Base-by-base conservation (phyloP, 2,888 invertebrate genomes). In the Pycnomerus fuliginosus region DNA sequence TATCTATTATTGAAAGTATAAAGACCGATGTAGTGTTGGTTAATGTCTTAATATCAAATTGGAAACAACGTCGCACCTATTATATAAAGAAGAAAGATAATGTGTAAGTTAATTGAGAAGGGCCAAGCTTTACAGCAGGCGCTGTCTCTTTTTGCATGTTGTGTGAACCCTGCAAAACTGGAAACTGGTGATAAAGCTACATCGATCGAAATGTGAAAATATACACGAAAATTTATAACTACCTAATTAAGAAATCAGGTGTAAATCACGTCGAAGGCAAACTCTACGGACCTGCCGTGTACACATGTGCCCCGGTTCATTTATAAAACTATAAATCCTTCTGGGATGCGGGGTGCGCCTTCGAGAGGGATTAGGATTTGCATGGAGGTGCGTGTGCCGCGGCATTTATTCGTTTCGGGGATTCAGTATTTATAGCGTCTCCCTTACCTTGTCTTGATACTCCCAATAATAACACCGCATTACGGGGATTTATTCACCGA, bases 281-380 rank as follows among this genome's bases (percentile, higher is more conserved):
- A 45, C 22, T 20, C 32, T 16, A 27, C 27, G n/a, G 17, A 37
- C 38, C 34, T 25, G 31, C 37, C 27, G 43, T n/a, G n/a, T 39
- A 37, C 49, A 46, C 54, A 50, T 47, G 51, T 51, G 46, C 49
- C 38, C 44, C 44, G 46, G 37, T 55, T 52, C 55, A 50, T 53
- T 55, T 52, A 49, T 46, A 54, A 50, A 52, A 41, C 45, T 48
- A 53, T 55, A 55, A 55, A 53, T 56, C 52, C 52, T 43, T 53
- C 53, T 44, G 44, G 51, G 43, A 45, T 20, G 33, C 11, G 44
- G 47, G 49, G 47, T 36, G 47, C 48, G 41, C 48, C 50, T 42
- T 50, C 36, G 15, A n/a, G 25, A 27, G 48, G 43, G 48, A 44
- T 44, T 43, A 37, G 49, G 53, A 53, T 53, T 53, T 53, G 53